Evolutionary conservation across 2,797 vertebrate species (phyloP).

Genomic region (Adrianichthys oophorus): DNA sequence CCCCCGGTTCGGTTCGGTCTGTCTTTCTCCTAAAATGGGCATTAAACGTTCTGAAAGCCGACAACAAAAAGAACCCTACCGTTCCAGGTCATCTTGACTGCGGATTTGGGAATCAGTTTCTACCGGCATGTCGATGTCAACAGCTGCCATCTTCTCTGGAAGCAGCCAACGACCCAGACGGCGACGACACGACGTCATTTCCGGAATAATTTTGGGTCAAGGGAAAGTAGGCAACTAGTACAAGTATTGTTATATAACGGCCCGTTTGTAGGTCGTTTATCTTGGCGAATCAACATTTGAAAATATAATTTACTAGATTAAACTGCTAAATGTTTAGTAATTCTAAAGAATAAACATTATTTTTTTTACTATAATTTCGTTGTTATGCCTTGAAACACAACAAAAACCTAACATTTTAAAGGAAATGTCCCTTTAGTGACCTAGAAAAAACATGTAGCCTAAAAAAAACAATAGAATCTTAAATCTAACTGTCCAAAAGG

Average conservation of each 20-base stretch:
- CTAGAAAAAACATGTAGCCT: no score
- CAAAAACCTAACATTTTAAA: no score
- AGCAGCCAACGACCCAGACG: slow-evolving; percentile 38
- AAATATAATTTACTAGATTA: no score
- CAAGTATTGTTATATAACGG: slow-evolving; percentile 16
- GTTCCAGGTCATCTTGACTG: slow-evolving; percentile 72
- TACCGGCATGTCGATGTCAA: slow-evolving; percentile 90
- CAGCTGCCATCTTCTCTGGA: slow-evolving; percentile 86
- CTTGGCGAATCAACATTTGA: neutral
- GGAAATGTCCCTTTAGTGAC: no score
- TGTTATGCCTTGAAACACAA: no score
- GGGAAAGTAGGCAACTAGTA: slow-evolving; percentile 32
- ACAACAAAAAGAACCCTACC: slow-evolving; percentile 45
- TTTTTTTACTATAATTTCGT: no score
- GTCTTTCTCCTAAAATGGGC: neutral
- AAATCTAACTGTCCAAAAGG: no score
- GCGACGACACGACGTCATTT: slow-evolving; percentile 51
- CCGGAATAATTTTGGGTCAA: slow-evolving; percentile 48
- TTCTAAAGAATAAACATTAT: no score
- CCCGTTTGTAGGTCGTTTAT: neutral
- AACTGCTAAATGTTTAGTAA: no score
- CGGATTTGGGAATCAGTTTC: slow-evolving; percentile 73
- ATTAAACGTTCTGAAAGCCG: neutral
- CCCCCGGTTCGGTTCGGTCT: neutral
- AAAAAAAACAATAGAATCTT: no score